Conservation (phyloP, 2,888 invertebrate species). For the Clanis bilineata region DNA sequence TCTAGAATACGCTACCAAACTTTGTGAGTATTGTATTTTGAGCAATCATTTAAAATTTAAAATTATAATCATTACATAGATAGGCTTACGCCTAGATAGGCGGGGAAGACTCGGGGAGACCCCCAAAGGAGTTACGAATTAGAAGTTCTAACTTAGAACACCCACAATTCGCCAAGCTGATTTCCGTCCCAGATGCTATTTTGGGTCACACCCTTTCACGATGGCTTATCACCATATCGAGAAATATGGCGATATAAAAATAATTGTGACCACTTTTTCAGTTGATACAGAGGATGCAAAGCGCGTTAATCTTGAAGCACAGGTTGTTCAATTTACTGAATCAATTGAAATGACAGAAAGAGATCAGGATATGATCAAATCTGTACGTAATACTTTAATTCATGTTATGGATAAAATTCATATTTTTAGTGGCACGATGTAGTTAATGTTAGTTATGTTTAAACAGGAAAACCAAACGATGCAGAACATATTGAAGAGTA, state of each 20-base stretch:
- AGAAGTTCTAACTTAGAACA: no score
- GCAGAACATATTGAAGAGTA: constrained; percentile 58
- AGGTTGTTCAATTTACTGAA: constrained; percentile 79
- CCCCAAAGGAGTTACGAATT: no score
- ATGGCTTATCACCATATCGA: no score
- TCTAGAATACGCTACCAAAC: constrained; percentile 64
- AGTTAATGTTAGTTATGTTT: neutral
- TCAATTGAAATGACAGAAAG: constrained; percentile 84
- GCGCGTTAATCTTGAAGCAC: constrained; percentile 72
- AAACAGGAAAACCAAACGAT: constrained; percentile 77
- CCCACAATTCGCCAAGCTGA: no score
- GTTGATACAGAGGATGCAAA: constrained; percentile 80
- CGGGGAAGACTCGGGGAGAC: no score
- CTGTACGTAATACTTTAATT: constrained; percentile 38
- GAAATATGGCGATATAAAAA: no score
- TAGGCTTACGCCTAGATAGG: no score
- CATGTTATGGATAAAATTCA: neutral
- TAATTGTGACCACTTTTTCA: constrained; percentile 38
- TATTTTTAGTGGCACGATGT: neutral
- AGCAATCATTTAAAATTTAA: no score
- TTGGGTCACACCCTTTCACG: no score
- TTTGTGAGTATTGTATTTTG: constrained; percentile 50
- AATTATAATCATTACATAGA: no score
- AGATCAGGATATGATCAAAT: constrained; percentile 80
- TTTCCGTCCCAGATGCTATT: no score